Percentiles rank a stretch among this genome's conserved stretches.
These are phyloP conservation scores for Magallana ariakensis DNA, from an alignment of 1,140 invertebrate species.

Conservation along the genomic window DNA sequence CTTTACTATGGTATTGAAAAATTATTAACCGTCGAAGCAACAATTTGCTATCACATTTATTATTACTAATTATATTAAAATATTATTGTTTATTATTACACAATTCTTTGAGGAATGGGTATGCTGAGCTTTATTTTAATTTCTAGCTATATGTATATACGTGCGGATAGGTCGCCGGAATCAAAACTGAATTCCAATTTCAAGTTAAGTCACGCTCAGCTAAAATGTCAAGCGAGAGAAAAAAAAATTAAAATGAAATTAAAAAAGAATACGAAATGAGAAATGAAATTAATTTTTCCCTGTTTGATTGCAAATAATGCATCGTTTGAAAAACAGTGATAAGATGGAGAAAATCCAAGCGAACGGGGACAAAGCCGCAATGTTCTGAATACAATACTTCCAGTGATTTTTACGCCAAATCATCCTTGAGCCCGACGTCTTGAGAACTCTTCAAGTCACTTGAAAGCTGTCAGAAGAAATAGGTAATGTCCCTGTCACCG, in stretches of 20 bases:
- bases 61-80: no score
- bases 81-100: no score
- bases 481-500: background rate
- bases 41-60: no score
- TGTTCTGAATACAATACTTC: background rate
- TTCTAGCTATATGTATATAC: no score
- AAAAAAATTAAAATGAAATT: background rate
- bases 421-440: constrained; percentile 12
- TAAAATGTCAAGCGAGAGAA: background rate
- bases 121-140: no score
- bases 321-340: background rate
- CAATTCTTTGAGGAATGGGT: no score
- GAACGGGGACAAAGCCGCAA: background rate
- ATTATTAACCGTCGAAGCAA: no score
- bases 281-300: constrained; percentile 33
- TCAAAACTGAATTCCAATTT: background rate
- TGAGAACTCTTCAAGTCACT: constrained; percentile 22
- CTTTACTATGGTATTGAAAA: no score
- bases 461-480: constrained; percentile 28
- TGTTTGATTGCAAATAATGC: constrained; percentile 11
- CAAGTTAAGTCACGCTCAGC: background rate
- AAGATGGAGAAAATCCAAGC: background rate
- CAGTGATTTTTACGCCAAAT: constrained; percentile 34
- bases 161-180: no score
- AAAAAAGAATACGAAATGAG: constrained; percentile 9